Base-by-base conservation (phyloP, 2,797 vertebrate genomes). In the Naso thynnoides region DNA sequence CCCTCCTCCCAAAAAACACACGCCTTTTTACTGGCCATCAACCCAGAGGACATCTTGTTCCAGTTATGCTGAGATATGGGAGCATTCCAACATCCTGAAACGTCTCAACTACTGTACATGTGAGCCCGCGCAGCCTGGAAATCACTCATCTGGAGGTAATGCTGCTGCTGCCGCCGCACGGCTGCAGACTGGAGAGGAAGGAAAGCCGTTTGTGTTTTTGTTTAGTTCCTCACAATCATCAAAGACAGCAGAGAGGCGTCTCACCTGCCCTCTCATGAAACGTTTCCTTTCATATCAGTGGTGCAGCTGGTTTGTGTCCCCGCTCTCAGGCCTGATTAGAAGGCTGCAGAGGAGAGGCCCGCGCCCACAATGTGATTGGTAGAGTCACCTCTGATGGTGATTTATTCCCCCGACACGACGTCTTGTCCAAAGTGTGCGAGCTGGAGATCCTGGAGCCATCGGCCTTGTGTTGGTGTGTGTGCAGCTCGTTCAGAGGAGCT, bases 231-330 rank as follows among this genome's bases (percentile, higher is more conserved):
- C 21, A 1, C 59, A 23, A 39, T 78, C 86, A 62, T 85, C 72
- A 76, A 59, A 79, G 86, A 21, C 57, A 0, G 73, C 68, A 18
- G 48, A 59, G 92, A 93, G 64, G 72, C 55, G 50, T 92, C 85
- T 93, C 93, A 93, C 92, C 92, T 94, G 92, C 23, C 78, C 63
- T 41, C 78, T 56, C 73, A 38, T 90, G 84, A 90, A 89, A 78
- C 23, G 47, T 73, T 65, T 39, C 64, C 88, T 90, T 92, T 92
- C 88, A 91, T 64, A 78, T 61, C 7, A 1, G 63, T 4, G 0
- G 44, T 52, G 83, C 93, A 93, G 93, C 92, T 94, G 92, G 60
- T 81, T 89, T 60, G 44, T 74, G 71, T 91, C 79, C 27, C 3
- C 2, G 33, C 63, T 71, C 60, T 66, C 56, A 21, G 77, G 65